Base-by-base conservation (phyloP, 2,888 invertebrate genomes). In the Dryocosmus kuriphilus region DNA sequence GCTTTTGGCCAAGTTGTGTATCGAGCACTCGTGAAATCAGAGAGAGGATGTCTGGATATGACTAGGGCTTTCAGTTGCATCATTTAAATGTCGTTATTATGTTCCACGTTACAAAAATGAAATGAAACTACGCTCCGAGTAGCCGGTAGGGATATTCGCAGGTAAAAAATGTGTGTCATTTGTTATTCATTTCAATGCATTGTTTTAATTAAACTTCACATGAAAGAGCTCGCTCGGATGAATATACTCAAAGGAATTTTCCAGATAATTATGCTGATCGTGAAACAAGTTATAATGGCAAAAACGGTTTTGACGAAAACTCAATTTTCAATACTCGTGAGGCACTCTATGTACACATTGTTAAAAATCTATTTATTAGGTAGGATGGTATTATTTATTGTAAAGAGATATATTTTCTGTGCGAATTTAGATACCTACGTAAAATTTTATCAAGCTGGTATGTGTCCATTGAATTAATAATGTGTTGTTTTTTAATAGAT, bases 31-130 rank as follows among this genome's bases (percentile, higher is more conserved):
- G 46, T 27, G 27, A 67, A 67, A 30, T 67, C 27, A 27, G 19
- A 19, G 46, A 19, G 67, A 67, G 67, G 27, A 46, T 67, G 24
- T 46, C 46, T 27, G 30, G 9, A 19, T 67, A n/a, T 71, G 51
- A 51, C 30, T 32, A 22, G 74, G 35, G 63, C 27, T 27, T 65
- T 38, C 38, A 62, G 55, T 14, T 63, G 79, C 79, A 82, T 83
- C 82, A 83, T 82, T 84, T 84, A 79, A 79, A 81, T 77, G 75
- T 81, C 76, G 81, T 85, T 84, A 85, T 85, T 83, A 82, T 82
- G 81, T 82, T 78, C 81, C 79, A 77, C 77, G 67, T 80, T 80
- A 77, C 78, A 82, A 84, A 84, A 84, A 82, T 82, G 75, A 81
- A 84, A 83, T 79, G 81, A 81, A 82, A 83, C 76, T 77, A 79